Evolutionary conservation across 2,888 invertebrate species (phyloP).

Genomic region (Dilophus febrilis): DNA sequence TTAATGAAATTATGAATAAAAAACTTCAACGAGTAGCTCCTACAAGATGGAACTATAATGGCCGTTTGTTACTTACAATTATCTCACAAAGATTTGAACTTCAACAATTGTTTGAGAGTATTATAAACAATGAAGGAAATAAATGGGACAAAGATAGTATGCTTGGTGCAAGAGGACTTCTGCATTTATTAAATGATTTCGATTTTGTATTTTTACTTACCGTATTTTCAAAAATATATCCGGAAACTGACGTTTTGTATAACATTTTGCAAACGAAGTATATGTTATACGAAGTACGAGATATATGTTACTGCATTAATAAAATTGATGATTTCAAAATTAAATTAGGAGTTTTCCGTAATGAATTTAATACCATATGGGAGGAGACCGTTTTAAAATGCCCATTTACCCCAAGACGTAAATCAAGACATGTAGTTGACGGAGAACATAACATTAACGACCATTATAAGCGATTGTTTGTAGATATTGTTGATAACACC

Average conservation of each 20-base stretch:
- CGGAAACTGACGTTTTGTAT: constrained; percentile 5
- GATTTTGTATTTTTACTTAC: constrained; percentile 4
- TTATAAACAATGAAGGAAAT: constrained; percentile 3
- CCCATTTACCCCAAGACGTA: no score
- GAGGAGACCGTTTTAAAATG: no score
- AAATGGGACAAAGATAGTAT: not conserved
- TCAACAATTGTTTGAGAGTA: not conserved
- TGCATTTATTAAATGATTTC: constrained; percentile 4
- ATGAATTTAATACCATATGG: no score
- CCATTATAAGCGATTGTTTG: no score
- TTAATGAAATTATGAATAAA: constrained; percentile 7
- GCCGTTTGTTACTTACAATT: constrained; percentile 10
- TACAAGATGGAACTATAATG: constrained; percentile 12
- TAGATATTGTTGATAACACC: no score
- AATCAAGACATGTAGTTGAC: no score
- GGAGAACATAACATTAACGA: no score
- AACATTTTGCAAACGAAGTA: constrained; percentile 3
- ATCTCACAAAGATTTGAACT: constrained; percentile 4
- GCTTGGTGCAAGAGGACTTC: constrained; percentile 4
- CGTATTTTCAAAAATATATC: constrained; percentile 6
- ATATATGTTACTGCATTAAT: no score
- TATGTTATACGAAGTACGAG: no score
- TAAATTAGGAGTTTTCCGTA: no score
- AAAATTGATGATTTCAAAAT: no score
- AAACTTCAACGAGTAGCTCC: constrained; percentile 10